Evolutionary conservation across 2,888 invertebrate genomes (phyloP).

Genomic region (Tineola bisselliella): DNA sequence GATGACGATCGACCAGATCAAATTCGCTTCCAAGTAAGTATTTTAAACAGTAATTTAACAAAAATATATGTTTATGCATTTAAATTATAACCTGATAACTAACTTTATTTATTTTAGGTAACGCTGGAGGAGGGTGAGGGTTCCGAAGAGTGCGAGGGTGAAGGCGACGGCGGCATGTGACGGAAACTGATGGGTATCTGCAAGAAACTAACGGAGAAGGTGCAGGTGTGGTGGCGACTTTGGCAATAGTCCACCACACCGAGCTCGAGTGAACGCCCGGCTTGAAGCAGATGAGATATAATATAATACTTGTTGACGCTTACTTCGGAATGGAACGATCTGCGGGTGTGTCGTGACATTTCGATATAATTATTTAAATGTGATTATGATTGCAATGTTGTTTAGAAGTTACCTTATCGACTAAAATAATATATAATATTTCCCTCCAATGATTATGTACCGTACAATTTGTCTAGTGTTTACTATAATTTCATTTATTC

Average conservation of each 20-base stretch:
- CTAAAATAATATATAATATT: conserved; percentile 57
- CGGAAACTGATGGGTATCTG: conserved; percentile 92
- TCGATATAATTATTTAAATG: conserved; percentile 59
- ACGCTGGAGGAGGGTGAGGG: conserved; percentile 89
- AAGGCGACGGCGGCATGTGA: conserved; percentile 82
- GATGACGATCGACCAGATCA: conserved; percentile 74
- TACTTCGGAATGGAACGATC: conserved; percentile 58
- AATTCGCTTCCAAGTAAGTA: conserved; percentile 76
- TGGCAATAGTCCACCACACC: conserved; percentile 65
- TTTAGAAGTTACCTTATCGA: conserved; percentile 60
- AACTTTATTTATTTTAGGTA: conserved; percentile 62
- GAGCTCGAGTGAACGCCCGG: conserved; percentile 12
- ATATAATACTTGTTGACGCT: conserved; percentile 60
- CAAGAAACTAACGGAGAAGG: conserved; percentile 89
- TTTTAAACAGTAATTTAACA: not conserved
- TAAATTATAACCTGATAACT: too few species aligned
- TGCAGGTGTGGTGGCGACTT: conserved; percentile 89
- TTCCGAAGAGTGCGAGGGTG: conserved; percentile 68
- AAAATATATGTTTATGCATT: not conserved
- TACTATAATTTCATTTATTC: conserved; percentile 58
- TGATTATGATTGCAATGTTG: conserved; percentile 61
- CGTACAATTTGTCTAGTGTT: conserved; percentile 57
- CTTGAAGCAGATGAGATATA: conserved; percentile 18
- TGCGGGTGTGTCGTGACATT: conserved; percentile 49
- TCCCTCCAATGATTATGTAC: conserved; percentile 64